phyloP scores from a whole-genome alignment of 1,140 invertebrate species.

The Palaemon carinicauda region DNA sequence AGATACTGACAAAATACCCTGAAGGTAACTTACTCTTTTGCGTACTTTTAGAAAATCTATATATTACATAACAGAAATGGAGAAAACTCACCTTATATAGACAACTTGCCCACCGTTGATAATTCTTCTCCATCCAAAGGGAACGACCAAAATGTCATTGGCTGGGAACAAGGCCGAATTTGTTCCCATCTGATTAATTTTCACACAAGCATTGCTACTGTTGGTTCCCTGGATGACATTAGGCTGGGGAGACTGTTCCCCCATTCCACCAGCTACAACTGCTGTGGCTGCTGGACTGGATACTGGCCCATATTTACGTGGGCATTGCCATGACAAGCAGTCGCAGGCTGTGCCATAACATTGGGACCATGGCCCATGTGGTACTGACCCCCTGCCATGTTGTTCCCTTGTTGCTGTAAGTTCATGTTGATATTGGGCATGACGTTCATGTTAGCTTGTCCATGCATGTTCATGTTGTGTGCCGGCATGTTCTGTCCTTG shows the following conservation, averaged over 20 bases:
- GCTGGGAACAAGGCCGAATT: conserved; percentile 40
- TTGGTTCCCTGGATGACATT: not conserved
- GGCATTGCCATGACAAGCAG: conserved; percentile 32
- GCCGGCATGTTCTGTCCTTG: conserved; percentile 38
- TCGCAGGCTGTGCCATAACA: conserved; percentile 34
- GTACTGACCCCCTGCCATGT: conserved; percentile 41
- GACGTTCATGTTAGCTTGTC: too few species aligned
- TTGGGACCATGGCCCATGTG: conserved; percentile 30
- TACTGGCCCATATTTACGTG: conserved; percentile 3
- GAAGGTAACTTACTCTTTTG: too few species aligned
- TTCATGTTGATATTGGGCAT: too few species aligned
- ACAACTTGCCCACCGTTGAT: conserved; percentile 37
- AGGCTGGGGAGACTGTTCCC: conserved; percentile 17
- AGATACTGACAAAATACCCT: too few species aligned
- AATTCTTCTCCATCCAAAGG: conserved; percentile 44
- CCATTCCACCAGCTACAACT: conserved; percentile 20
- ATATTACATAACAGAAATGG: not conserved
- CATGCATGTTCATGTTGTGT: conserved; percentile 29
- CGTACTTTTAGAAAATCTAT: not conserved
- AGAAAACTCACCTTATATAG: conserved; percentile 41
- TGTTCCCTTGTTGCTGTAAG: conserved; percentile 35
- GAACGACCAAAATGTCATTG: conserved; percentile 22
- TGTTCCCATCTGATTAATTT: conserved; percentile 5
- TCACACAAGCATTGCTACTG: conserved; percentile 40
- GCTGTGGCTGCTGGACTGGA: conserved; percentile 27